Base-by-base conservation (phyloP, 2,888 invertebrate genomes). In the Lampropteryx suffumata region DNA sequence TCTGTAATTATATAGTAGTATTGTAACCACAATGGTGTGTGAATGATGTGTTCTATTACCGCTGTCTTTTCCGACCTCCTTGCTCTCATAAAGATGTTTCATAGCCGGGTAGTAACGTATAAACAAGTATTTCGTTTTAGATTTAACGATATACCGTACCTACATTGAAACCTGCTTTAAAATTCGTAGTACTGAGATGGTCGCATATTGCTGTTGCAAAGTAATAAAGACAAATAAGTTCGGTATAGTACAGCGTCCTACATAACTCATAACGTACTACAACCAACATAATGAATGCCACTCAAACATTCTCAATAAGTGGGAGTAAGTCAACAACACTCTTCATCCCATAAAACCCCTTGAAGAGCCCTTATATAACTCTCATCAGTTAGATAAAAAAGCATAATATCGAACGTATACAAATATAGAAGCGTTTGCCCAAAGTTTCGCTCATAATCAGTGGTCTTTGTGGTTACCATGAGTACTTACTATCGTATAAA, bases 121-220 rank as follows among this genome's bases (percentile, higher is more conserved):
- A 27, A 41, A 30, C 34, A 44, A 17, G 44, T 35, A 35, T 35
- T 44, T 44, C n/a, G 44, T 44, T 35, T 43, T 44, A 44, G 21
- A 44, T 44, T 29, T 21, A 44, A 44, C 11, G 35, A 35, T 3
- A 21, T 17, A 17, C 8, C n/a, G 21, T 4, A 17, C 21, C 13
- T n/a, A 11, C 11, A 30, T 40, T 40, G 12, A 5, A 9, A 32
- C 24, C 10, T 42, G 26, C 26, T 42, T 24, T 13, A 13, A 26
- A 42, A 42, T 24, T 13, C 13, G 32, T 41, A 41, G 24, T 13
- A 26, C 6, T 26, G 26, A 33, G 9, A 40, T 11, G 10, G 41
- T 33, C 13, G 9, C 32, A 14, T 42, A 26, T 42, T 42, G 24
- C 32, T 41, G 24, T 12, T 27, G 3, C 5, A 40, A 40, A 40